Evolutionary conservation across 2,888 invertebrate species (phyloP), one percentile per base, ranked within the genome.

Genomic region (Girardia tigrina): DNA sequence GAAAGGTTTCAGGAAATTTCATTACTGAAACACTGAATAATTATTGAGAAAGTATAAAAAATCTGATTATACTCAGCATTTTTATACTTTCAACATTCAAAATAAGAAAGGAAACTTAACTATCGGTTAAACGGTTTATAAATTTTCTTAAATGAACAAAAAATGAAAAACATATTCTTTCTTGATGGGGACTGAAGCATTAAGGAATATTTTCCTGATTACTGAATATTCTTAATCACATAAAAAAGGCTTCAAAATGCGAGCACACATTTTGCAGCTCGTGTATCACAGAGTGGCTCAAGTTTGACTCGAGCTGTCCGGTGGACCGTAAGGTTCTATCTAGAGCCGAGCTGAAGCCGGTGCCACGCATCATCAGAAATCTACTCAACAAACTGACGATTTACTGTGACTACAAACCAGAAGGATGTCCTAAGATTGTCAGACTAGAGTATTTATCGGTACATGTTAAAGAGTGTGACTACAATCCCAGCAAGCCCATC

Each of bases 401-500:
- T 2, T 78, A 78, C 26, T 82, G 81, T 76, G 77, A 75, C 26
- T 80, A 80, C 72, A 76, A 56, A 26, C 70, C 77, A 14, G 78
- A 77, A 26, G 81, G 81, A 0, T 95, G 94, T 83, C 88, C 88
- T 78, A 87, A 89, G 75, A 88, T 91, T 27, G 86, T 94, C 75
- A 94, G 94, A 85, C 86, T 95, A 80, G 94, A 95, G 83, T 79
- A 89, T 12, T 85, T 94, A 79, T 86, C 88, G n/a, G 87, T 89
- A 26, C 94, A 95, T 85, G 85, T 93, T 80, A 89, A 90, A 82
- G 94, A 94, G 85, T 95, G 95, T 86, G 90, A 90, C 85, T 90
- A 89, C 83, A 95, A 95, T 85, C 94, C 94, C 0, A 94, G 94
- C 85, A 88, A 92, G 81, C 93, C 93, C 20, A 88, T 93, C 81